Conservation (phyloP, 53 echinoderm and acorn worm genomes). For the Holothuria leucospilota region DNA sequence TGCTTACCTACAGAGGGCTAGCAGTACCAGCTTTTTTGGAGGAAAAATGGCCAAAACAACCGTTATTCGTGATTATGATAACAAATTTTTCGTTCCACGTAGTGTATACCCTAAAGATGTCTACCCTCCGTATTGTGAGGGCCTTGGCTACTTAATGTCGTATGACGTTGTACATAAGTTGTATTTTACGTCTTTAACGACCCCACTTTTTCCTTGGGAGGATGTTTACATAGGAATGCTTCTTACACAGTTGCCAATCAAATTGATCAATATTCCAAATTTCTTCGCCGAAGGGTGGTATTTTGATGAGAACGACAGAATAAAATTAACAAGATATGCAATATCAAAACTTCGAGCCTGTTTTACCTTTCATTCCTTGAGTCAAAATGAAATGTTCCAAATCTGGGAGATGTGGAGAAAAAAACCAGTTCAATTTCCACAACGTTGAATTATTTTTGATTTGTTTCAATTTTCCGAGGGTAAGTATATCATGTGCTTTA, state of each 20-base stretch:
- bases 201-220: slow-evolving; percentile 78
- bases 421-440: background rate
- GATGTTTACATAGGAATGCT: slow-evolving; percentile 80
- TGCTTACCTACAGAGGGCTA: slow-evolving; percentile 45
- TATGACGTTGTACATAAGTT: slow-evolving; percentile 55
- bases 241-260: slow-evolving; percentile 57
- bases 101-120: slow-evolving; percentile 57
- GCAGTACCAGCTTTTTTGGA: slow-evolving; percentile 45
- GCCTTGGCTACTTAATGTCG: slow-evolving; percentile 73
- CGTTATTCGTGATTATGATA: slow-evolving; percentile 56
- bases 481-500: too few relatives aligned
- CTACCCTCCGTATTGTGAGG: slow-evolving; percentile 75
- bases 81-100: slow-evolving; percentile 72
- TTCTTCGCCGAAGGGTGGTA: slow-evolving; percentile 53
- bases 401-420: slow-evolving; percentile 13
- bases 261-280: slow-evolving; percentile 47
- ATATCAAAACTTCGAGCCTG: slow-evolving; percentile 30
- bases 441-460: background rate
- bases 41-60: slow-evolving; percentile 50
- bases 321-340: slow-evolving; percentile 18
- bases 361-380: slow-evolving; percentile 57
- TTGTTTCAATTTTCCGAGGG: too few relatives aligned
- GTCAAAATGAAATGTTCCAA: slow-evolving; percentile 28
- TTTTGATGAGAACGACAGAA: background rate
- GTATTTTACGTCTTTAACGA: slow-evolving; percentile 56